These are phyloP conservation scores for Drosophila sordidula DNA, from an alignment of 2,888 invertebrate genomes.

Conservation along the genomic window DNA sequence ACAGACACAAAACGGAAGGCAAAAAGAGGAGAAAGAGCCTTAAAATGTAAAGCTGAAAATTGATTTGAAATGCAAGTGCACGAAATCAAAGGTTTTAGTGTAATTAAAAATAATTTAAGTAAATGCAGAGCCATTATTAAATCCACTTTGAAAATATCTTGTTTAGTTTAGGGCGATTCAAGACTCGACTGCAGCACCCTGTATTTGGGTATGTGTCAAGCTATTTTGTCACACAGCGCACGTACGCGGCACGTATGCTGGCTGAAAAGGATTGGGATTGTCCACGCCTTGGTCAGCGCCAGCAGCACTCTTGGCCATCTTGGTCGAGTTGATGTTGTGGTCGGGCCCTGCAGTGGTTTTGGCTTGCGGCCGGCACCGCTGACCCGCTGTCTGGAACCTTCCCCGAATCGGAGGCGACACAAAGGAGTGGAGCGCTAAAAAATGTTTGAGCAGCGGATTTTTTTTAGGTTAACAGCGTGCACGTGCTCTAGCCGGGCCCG, in stretches of 20 bases:
- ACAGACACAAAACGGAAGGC: too few relatives aligned
- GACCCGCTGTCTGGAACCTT: constrained; percentile 59
- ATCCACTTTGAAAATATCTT: too few relatives aligned
- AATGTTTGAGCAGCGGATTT: constrained; percentile 71
- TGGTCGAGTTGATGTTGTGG: constrained; percentile 72
- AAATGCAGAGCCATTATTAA: too few relatives aligned
- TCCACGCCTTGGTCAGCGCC: constrained; percentile 61
- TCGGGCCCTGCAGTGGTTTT: constrained; percentile 49
- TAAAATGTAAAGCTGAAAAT: background rate
- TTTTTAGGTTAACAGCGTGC: constrained; percentile 75
- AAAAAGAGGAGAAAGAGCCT: background rate
- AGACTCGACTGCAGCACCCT: constrained; percentile 34
- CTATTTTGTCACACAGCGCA: constrained; percentile 65
- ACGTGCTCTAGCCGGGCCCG: constrained; percentile 54
- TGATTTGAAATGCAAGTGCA: background rate
- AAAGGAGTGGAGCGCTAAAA: constrained; percentile 52
- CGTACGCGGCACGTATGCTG: constrained; percentile 61
- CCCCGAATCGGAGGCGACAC: constrained; percentile 22
- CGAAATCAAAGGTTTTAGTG: background rate
- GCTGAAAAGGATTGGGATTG: constrained; percentile 69
- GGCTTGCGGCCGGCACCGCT: constrained; percentile 42
- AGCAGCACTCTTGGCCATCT: constrained; percentile 58
- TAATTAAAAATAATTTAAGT: background rate
- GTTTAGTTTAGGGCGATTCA: too few relatives aligned
- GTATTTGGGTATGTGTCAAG: constrained; percentile 30